Evolutionary conservation across 2,888 invertebrate genomes (phyloP).

Genomic region (Furcula furcula): DNA sequence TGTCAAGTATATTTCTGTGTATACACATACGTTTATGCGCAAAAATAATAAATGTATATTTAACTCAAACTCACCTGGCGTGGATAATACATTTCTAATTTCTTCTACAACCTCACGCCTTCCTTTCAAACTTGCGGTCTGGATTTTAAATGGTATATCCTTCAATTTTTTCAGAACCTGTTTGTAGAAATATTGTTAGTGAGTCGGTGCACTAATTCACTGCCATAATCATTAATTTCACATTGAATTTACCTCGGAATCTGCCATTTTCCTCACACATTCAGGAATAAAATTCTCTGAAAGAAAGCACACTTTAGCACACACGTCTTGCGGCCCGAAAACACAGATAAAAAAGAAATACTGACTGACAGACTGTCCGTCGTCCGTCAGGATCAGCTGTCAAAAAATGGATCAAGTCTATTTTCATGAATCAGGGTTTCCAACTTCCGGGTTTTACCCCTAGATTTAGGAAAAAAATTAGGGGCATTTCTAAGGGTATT

Average conservation of each 20-base stretch:
- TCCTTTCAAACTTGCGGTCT: constrained; percentile 87
- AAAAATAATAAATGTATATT: neutral
- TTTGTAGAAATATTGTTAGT: constrained; percentile 27
- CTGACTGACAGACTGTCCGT: no score
- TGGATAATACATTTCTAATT: constrained; percentile 86
- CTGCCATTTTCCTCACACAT: constrained; percentile 83
- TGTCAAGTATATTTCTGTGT: neutral
- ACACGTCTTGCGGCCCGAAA: constrained; percentile 48
- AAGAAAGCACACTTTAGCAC: no score
- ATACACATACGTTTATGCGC: neutral
- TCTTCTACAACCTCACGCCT: constrained; percentile 85
- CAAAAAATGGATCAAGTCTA: no score
- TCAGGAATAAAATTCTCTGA: constrained; percentile 41
- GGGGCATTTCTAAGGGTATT: no score
- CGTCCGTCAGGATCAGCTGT: constrained; percentile 24
- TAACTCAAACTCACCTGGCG: constrained; percentile 82
- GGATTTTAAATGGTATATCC: constrained; percentile 87
- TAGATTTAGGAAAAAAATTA: no score
- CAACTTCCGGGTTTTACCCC: no score
- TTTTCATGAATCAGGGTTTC: no score
- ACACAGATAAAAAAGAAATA: constrained; percentile 45
- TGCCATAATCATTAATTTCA: constrained; percentile 2
- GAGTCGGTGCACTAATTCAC: constrained; percentile 11
- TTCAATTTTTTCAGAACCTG: constrained; percentile 86
- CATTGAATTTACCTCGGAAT: constrained; percentile 81